Evolutionary conservation across 2,113 vertebrate species (phyloP).

Genomic region (Macquaria ambigua): DNA sequence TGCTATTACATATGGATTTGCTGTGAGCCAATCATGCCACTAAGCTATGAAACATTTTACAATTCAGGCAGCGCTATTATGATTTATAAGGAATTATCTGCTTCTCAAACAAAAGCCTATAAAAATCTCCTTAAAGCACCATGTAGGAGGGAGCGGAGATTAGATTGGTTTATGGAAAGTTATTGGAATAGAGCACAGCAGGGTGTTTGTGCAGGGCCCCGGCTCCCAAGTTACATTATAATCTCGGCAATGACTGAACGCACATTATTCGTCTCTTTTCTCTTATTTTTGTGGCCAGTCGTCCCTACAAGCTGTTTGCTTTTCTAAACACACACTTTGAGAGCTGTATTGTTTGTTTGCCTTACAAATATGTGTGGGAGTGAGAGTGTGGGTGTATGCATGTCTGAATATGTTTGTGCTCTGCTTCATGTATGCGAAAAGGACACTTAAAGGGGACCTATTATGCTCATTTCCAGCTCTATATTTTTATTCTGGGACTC

Average conservation of each 20-base stretch:
- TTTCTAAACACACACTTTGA: conserved; percentile 48
- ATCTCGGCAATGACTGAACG: conserved; percentile 57
- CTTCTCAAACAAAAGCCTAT: conserved; percentile 70
- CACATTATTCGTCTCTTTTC: conserved; percentile 35
- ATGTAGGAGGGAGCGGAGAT: conserved; percentile 49
- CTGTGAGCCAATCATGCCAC: conserved; percentile 28
- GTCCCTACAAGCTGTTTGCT: conserved; percentile 56
- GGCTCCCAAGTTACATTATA: conserved; percentile 60
- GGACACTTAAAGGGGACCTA: not conserved
- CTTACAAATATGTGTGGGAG: conserved; percentile 48
- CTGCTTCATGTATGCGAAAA: conserved; percentile 14
- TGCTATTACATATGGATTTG: conserved; percentile 12
- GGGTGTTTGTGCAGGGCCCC: conserved; percentile 49
- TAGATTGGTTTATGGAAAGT: conserved; percentile 72
- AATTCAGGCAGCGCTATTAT: conserved; percentile 39
- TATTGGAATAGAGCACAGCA: conserved; percentile 70
- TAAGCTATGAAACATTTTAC: conserved; percentile 28
- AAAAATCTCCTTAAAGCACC: conserved; percentile 58
- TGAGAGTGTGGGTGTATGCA: conserved; percentile 10
- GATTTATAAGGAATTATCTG: conserved; percentile 63
- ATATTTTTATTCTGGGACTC: no score
- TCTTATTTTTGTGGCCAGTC: conserved; percentile 35
- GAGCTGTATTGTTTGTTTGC: conserved; percentile 53
- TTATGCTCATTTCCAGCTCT: no score
- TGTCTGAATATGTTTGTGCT: conserved; percentile 28